Conservation (phyloP, 2,113 vertebrate genomes). For the Orthonyx spaldingii region DNA sequence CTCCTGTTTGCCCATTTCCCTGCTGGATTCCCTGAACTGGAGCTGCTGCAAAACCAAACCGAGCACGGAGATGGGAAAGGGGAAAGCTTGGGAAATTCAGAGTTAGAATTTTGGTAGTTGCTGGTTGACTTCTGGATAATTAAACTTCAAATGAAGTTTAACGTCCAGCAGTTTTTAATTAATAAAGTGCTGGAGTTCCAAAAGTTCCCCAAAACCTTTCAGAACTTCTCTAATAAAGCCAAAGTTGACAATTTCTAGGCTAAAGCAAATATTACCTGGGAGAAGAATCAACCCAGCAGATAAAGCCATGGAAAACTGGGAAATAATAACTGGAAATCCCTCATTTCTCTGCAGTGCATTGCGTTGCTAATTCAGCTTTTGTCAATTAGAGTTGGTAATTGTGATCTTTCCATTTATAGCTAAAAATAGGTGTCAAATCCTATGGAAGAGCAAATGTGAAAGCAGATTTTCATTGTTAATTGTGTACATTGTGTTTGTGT, state of each 20-base stretch:
- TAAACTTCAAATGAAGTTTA: not conserved
- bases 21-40: not conserved
- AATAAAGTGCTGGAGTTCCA: not conserved
- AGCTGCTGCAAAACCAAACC: not conserved
- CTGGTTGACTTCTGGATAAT: not conserved
- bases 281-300: not conserved
- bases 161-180: not conserved
- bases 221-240: not conserved
- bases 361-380: not conserved
- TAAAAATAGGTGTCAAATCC: not conserved
- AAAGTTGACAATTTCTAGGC: not conserved
- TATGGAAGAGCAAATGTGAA: not conserved
- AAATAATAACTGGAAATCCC: not conserved
- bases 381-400: not conserved
- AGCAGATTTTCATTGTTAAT: not conserved
- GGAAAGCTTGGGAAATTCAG: not conserved
- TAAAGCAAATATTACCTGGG: not conserved
- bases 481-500: not conserved
- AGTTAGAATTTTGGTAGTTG: not conserved
- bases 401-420: not conserved
- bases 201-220: not conserved
- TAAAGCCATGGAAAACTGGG: not conserved
- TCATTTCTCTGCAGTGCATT: not conserved
- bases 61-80: not conserved
- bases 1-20: not conserved